Percentiles rank a stretch among this genome's conserved stretches.
Evolutionary conservation across 2,113 vertebrate genomes (phyloP).

Genomic region (Melanerpes formicivorus): DNA sequence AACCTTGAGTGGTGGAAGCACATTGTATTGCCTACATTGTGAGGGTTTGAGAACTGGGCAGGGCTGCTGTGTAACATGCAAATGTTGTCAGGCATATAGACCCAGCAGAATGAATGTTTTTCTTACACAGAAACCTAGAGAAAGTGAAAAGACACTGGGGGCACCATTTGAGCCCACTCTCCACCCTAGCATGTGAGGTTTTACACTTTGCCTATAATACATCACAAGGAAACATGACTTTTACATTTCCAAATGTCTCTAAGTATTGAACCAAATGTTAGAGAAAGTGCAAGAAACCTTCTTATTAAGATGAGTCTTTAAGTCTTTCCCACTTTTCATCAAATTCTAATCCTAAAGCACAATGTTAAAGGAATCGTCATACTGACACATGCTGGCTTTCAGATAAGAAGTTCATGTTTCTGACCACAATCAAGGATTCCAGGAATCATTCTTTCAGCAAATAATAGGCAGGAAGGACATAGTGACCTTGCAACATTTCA

Average conservation of each 20-base stretch:
- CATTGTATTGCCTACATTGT: background rate
- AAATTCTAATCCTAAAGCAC: conserved; percentile 6
- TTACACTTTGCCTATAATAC: background rate
- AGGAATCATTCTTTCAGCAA: conserved; percentile 46
- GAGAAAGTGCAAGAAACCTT: background rate
- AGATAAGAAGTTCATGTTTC: conserved; percentile 40
- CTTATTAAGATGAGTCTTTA: background rate
- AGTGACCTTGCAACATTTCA: conserved; percentile 28
- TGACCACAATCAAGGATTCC: conserved; percentile 29
- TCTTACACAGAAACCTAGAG: background rate
- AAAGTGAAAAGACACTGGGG: background rate
- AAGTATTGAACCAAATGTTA: background rate
- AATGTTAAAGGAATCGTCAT: background rate
- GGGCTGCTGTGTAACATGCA: background rate
- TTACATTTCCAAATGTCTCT: background rate
- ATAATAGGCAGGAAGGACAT: background rate
- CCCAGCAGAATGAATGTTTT: background rate
- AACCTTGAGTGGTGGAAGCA: background rate
- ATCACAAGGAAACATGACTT: background rate
- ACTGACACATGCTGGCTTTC: background rate
- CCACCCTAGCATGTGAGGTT: background rate
- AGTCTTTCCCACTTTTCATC: background rate
- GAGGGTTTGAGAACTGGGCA: background rate
- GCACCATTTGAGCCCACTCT: background rate
- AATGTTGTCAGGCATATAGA: background rate